Evolutionary conservation across 2,113 vertebrate genomes (phyloP).

Genomic region (Oncorhynchus kisutch): DNA sequence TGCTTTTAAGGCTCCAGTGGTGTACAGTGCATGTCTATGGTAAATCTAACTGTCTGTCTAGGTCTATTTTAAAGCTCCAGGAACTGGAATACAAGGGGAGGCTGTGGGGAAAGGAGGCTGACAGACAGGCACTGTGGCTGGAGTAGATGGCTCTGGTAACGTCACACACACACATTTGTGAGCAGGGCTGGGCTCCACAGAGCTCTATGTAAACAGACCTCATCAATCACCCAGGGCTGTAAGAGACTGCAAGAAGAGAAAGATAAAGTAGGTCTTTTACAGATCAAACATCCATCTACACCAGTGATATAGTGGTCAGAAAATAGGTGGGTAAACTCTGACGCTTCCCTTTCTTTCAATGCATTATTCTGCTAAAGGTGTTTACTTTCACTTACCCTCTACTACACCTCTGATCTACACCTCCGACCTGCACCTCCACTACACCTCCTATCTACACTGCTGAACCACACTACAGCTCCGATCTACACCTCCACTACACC

Average conservation of each 20-base stretch:
- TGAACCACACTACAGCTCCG: too few species aligned
- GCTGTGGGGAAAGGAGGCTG: constrained; percentile 21
- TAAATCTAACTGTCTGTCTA: background rate
- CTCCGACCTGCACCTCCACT: too few species aligned
- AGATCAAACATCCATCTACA: constrained; percentile 59
- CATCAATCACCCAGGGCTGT: constrained; percentile 60
- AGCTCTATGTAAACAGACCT: constrained; percentile 46
- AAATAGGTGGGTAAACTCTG: too few species aligned
- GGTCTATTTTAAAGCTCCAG: constrained; percentile 44
- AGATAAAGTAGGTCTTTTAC: constrained; percentile 49
- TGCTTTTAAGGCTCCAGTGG: background rate
- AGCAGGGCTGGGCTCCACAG: constrained; percentile 18
- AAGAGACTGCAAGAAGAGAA: constrained; percentile 51
- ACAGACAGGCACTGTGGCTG: constrained; percentile 37
- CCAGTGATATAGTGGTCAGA: too few species aligned
- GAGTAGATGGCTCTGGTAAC: background rate
- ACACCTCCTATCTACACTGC: too few species aligned
- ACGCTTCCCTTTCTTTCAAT: too few species aligned
- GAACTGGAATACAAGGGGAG: constrained; percentile 28
- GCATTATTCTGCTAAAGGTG: too few species aligned
- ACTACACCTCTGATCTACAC: too few species aligned
- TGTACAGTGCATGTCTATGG: constrained; percentile 5
- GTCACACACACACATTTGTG: constrained; percentile 9
- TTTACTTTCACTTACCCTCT: background rate
- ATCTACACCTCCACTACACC: too few species aligned